Evolutionary conservation across 2,888 invertebrate species (phyloP).

Genomic region (Oscheius sp.): DNA sequence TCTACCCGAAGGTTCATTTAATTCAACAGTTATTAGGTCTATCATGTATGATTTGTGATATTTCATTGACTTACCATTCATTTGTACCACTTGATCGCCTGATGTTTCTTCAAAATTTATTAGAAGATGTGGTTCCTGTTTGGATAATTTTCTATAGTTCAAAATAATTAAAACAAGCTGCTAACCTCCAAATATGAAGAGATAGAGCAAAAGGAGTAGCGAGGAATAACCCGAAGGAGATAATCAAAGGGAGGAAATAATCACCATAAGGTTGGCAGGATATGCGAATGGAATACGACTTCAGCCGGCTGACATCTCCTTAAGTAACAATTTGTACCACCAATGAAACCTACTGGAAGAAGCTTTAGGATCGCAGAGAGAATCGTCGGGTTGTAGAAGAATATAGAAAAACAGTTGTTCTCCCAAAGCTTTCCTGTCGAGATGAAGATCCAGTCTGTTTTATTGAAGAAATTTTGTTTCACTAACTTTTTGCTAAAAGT

Average conservation of each 20-base stretch:
- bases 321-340: too few relatives aligned
- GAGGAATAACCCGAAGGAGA: background rate
- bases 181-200: background rate
- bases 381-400: conserved; percentile 15
- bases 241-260: background rate
- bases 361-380: conserved; percentile 3
- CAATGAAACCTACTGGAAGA: background rate
- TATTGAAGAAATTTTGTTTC: background rate
- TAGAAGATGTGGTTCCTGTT: background rate
- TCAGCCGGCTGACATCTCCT: background rate
- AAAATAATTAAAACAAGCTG: background rate
- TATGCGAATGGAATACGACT: background rate
- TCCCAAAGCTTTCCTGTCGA: background rate
- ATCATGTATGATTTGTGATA: too few relatives aligned
- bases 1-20: too few relatives aligned
- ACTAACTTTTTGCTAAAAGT: background rate
- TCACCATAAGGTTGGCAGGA: too few relatives aligned
- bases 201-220: background rate
- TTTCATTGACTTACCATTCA: too few relatives aligned
- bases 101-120: background rate
- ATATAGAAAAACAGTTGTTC: background rate
- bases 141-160: background rate
- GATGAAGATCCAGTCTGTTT: conserved; percentile 2
- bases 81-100: too few relatives aligned
- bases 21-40: too few relatives aligned